Percentiles rank a stretch among this genome's conserved stretches.
phyloP scores from a whole-genome alignment of 2,888 invertebrate species.

The Drymonia ruficornis region DNA sequence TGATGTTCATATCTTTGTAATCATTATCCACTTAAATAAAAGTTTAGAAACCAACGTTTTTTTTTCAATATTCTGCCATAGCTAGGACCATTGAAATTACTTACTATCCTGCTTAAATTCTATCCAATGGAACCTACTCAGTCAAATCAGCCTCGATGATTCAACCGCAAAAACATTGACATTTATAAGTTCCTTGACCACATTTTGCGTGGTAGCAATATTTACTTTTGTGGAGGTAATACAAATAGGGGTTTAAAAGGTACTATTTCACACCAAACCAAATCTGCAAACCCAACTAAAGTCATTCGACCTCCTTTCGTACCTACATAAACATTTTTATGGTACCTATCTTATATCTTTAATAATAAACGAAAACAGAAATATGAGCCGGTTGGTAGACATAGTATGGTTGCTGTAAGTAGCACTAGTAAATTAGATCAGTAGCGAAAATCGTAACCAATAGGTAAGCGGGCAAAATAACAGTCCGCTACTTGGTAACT shows the following conservation, averaged over 20 bases:
- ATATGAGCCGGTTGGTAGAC: not conserved
- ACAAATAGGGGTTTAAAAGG: not conserved
- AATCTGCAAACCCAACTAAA: not conserved
- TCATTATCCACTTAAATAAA: too few species aligned
- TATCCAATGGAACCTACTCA: not conserved
- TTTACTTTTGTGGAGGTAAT: constrained; percentile 11
- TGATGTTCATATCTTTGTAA: too few species aligned
- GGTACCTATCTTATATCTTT: not conserved
- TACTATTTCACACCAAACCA: not conserved
- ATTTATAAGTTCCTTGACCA: constrained; percentile 25
- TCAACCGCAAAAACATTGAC: constrained; percentile 2
- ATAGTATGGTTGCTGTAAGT: not conserved
- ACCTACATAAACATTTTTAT: too few species aligned
- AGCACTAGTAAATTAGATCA: constrained; percentile 46
- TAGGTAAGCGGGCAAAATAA: constrained; percentile 63
- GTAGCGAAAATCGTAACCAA: constrained; percentile 42
- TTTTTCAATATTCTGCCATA: too few species aligned
- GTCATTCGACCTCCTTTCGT: not conserved
- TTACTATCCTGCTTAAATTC: not conserved
- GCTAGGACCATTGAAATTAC: too few species aligned
- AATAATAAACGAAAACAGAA: not conserved
- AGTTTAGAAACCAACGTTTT: too few species aligned
- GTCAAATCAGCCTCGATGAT: not conserved
- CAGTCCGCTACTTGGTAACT: constrained; percentile 66
- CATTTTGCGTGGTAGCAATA: constrained; percentile 17